phyloP scores from a whole-genome alignment of 2,797 vertebrate species.

The Epinephelus malabaricus region DNA sequence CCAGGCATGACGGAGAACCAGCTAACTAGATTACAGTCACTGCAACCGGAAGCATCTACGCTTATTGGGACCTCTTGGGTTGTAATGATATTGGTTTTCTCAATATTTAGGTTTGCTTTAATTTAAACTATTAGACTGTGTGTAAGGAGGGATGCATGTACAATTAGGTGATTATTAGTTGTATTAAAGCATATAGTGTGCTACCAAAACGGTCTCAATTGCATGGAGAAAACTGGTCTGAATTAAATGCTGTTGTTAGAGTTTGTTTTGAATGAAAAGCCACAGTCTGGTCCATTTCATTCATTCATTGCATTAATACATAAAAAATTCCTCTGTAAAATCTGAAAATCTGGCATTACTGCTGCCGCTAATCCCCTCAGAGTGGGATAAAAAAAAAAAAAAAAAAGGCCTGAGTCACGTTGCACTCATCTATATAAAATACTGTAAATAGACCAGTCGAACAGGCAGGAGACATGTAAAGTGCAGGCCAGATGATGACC shows the following conservation, averaged over 20 bases:
- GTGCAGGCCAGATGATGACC: conserved; percentile 36
- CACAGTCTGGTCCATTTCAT: conserved; percentile 37
- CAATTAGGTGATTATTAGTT: conserved; percentile 5
- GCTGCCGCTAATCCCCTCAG: conserved; percentile 63
- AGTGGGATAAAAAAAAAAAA: conserved; percentile 55
- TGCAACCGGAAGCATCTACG: conserved; percentile 2
- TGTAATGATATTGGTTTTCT: conserved; percentile 24
- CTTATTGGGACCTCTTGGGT: conserved; percentile 15
- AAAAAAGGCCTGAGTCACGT: conserved; percentile 48
- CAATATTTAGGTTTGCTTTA: conserved; percentile 1
- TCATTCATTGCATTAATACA: conserved; percentile 45
- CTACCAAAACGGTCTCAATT: background rate
- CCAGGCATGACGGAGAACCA: conserved; percentile 42
- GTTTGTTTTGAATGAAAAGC: conserved; percentile 36
- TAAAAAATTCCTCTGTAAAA: conserved; percentile 57
- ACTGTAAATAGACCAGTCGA: conserved; percentile 30
- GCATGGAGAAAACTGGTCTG: background rate
- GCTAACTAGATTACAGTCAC: conserved; percentile 42
- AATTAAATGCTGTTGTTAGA: background rate
- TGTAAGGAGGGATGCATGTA: background rate
- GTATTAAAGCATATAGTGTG: background rate
- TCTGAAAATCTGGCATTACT: conserved; percentile 69
- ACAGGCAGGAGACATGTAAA: conserved; percentile 17
- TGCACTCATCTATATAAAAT: conserved; percentile 54
- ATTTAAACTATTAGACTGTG: background rate